phyloP scores from a whole-genome alignment of 2,888 invertebrate species.

The Brachyptera putata region DNA sequence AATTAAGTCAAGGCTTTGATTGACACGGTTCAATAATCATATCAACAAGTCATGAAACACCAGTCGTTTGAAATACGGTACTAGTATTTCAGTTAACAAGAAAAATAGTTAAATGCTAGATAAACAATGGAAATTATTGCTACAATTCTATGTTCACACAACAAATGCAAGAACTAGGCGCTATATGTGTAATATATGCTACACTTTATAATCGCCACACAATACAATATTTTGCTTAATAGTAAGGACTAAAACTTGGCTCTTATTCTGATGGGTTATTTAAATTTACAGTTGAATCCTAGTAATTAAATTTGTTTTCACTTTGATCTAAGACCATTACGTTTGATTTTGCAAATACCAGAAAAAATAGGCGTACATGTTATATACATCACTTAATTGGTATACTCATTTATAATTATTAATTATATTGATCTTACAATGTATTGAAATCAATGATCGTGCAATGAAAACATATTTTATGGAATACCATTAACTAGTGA shows the following conservation, averaged over 20 bases:
- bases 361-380: too few species aligned
- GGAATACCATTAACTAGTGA: too few species aligned
- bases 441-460: not conserved
- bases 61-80: not conserved
- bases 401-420: not conserved
- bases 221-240: not conserved
- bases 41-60: not conserved
- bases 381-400: too few species aligned
- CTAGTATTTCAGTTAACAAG: not conserved
- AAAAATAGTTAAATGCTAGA: not conserved
- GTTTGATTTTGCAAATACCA: too few species aligned
- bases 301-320: too few species aligned
- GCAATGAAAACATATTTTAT: not conserved
- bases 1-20: not conserved
- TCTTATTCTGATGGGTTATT: not conserved
- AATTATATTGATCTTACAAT: not conserved
- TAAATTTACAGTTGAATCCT: too few species aligned
- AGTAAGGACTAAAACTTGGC: not conserved
- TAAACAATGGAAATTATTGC: conserved; percentile 14
- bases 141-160: not conserved
- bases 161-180: not conserved
- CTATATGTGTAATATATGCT: not conserved
- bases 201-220: not conserved
- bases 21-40: not conserved
- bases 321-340: too few species aligned